phyloP scores from a whole-genome alignment of 2,797 vertebrate genomes.

The Serranus cabrilla region DNA sequence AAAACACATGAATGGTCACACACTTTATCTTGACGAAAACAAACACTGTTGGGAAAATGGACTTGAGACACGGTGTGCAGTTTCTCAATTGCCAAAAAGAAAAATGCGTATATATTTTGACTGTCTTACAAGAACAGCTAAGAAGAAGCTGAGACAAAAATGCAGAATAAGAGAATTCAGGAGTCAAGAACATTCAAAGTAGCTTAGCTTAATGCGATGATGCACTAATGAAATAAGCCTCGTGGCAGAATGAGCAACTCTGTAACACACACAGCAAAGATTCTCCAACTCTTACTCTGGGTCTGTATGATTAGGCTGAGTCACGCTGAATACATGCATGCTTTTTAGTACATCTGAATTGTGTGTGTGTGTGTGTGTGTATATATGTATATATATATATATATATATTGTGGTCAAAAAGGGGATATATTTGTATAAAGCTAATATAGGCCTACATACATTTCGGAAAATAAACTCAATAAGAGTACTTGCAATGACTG shows the following conservation, averaged over 20 bases:
- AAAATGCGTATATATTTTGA: background rate
- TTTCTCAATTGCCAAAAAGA: conserved; percentile 1
- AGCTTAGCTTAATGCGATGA: conserved; percentile 62
- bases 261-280: conserved; percentile 33
- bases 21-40: conserved; percentile 6
- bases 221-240: conserved; percentile 62
- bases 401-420: too few relatives aligned
- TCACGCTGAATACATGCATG: background rate
- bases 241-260: conserved; percentile 26
- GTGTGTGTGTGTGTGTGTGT: too few relatives aligned
- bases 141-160: conserved; percentile 43
- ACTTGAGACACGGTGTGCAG: background rate
- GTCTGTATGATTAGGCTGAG: conserved; percentile 17
- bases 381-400: too few relatives aligned
- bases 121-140: background rate
- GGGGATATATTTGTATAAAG: background rate
- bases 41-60: conserved; percentile 7
- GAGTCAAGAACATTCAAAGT: conserved; percentile 67
- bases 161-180: conserved; percentile 39
- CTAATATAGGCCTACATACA: background rate
- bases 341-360: background rate
- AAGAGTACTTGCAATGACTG: background rate
- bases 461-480: background rate
- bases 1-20: conserved; percentile 17
- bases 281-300: background rate